Percentiles rank a stretch among this genome's conserved stretches.
phyloP scores from a whole-genome alignment of 1,140 invertebrate genomes.

The Linepithema humile region DNA sequence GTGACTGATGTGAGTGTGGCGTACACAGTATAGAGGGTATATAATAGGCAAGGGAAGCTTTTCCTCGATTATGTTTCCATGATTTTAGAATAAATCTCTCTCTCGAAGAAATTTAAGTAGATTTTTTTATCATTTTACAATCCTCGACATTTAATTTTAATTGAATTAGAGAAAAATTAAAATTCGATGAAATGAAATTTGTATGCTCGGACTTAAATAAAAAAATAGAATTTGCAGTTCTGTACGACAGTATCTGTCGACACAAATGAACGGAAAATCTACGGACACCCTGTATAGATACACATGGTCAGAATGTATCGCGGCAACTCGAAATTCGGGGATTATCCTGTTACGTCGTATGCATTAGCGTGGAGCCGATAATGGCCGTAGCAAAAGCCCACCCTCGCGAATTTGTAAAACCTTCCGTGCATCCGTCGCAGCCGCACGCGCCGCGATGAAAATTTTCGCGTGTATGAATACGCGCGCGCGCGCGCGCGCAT shows the following conservation, averaged over 20 bases:
- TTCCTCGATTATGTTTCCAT: background rate
- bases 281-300: constrained; percentile 39
- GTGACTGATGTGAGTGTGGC: constrained; percentile 3
- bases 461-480: constrained; percentile 60
- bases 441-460: constrained; percentile 67
- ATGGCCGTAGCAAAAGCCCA: constrained; percentile 72
- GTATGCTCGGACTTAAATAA: no score
- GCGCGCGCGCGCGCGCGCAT: constrained; percentile 10
- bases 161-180: background rate
- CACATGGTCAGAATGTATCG: constrained; percentile 37
- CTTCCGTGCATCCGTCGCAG: constrained; percentile 34
- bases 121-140: background rate
- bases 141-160: background rate
- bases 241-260: background rate
- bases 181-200: background rate
- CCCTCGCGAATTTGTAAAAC: constrained; percentile 73
- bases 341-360: constrained; percentile 76
- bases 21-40: background rate
- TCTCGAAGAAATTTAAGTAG: background rate
- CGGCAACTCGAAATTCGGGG: constrained; percentile 59
- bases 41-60: background rate
- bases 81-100: background rate
- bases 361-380: constrained; percentile 76
- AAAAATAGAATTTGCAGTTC: no score
- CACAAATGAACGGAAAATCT: background rate